These are phyloP conservation scores for Tenodera sinensis DNA, from an alignment of 2,888 invertebrate genomes.

Conservation along the genomic window DNA sequence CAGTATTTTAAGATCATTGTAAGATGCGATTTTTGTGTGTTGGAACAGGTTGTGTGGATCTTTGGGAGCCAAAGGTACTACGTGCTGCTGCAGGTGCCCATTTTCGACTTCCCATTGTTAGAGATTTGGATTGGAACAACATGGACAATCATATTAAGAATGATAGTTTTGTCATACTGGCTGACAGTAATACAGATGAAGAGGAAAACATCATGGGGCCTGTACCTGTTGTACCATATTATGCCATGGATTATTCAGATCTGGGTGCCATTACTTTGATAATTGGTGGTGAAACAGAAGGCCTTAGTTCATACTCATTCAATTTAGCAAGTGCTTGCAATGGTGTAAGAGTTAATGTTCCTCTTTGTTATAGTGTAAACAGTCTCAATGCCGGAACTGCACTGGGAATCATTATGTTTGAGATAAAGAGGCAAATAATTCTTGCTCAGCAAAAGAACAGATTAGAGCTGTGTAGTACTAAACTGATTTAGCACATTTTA, in stretches of 20 bases:
- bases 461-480: neutral
- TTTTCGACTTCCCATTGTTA: conserved; percentile 69
- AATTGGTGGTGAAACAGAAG: conserved; percentile 86
- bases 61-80: conserved; percentile 87
- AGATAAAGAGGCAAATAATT: conserved; percentile 63
- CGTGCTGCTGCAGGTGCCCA: conserved; percentile 82
- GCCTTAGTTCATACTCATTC: conserved; percentile 70
- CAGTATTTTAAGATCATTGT: no score
- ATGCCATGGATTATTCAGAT: conserved; percentile 54
- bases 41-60: conserved; percentile 73
- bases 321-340: conserved; percentile 55
- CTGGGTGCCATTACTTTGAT: conserved; percentile 62
- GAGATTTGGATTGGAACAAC: conserved; percentile 45
- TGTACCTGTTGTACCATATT: conserved; percentile 61
- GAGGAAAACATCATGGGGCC: conserved; percentile 33
- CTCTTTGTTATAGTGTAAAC: conserved; percentile 70
- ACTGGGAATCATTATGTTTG: conserved; percentile 77
- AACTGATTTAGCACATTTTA: neutral
- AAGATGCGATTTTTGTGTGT: neutral
- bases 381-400: conserved; percentile 85
- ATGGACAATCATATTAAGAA: neutral
- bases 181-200: conserved; percentile 20
- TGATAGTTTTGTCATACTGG: conserved; percentile 15
- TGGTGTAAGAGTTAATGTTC: conserved; percentile 71
- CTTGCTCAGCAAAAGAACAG: neutral